Base-by-base conservation (phyloP, 2,113 vertebrate genomes). In the Ophiodon elongatus region DNA sequence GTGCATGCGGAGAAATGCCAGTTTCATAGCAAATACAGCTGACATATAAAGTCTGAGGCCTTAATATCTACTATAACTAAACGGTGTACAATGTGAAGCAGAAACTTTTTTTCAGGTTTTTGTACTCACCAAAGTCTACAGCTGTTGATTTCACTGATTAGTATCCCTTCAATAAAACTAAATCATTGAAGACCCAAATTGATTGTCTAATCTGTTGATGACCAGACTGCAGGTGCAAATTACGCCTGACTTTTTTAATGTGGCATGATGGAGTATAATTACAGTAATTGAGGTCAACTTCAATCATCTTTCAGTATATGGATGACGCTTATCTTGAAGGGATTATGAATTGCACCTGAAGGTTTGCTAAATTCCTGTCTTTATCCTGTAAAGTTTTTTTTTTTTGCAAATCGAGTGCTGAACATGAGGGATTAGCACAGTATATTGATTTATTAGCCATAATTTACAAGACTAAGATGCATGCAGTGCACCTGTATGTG, bases 121-220 rank as follows among this genome's bases (percentile, higher is more conserved):
- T 8, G 21, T 64, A 45, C 13, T 31, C 8, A 31, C 5, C 50
- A 35, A 45, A 54, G 47, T 57, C 23, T 27, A 43, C 31, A 52
- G 59, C 59, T 79, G 54, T 52, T 63, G 63, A 65, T 70, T 78
- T 66, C 29, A 41, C 66, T 56, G 47, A 77, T 88, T 80, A 63
- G 37, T 23, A 60, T 4, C 19, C 13, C 41, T 37, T 64, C 8
- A 79, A 50, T 39, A 41, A 31, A 75, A 65, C 57, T 8, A 63
- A 83, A 78, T 74, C 3, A 74, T 1, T n/a, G 0, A 57, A 37
- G 57, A 78, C 35, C 4, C 35, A 57, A 14, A 63, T 3, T 75
- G 54, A 83, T 25, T 77, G 1, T 57, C 39, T 77, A 37, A 62
- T 71, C 41, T 47, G 29, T 41, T 70, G 27, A 33, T 37, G 47